These are phyloP conservation scores for Eretmochelys imbricata DNA, from an alignment of 2,113 vertebrate genomes.

Conservation along the genomic window DNA sequence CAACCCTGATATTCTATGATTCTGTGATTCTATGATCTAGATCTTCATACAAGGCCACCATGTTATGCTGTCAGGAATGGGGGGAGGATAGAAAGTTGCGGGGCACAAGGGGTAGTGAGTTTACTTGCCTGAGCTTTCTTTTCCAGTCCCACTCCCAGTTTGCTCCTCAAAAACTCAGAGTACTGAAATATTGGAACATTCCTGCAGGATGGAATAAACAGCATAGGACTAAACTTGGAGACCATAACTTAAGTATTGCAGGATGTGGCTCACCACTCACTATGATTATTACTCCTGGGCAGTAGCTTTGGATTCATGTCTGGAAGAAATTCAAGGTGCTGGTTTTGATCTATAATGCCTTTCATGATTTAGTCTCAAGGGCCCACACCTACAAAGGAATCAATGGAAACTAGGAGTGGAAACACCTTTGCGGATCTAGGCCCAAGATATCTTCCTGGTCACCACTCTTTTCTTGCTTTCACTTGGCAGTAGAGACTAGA, in stretches of 20 bases:
- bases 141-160: not conserved
- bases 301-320: not conserved
- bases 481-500: not conserved
- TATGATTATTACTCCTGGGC: not conserved
- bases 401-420: not conserved
- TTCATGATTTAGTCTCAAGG: not conserved
- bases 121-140: not conserved
- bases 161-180: not conserved
- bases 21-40: no score
- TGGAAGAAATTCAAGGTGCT: not conserved
- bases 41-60: not conserved
- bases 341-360: not conserved
- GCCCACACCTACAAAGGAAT: not conserved
- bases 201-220: not conserved
- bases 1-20: no score
- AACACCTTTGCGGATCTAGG: not conserved
- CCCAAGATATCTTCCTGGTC: not conserved
- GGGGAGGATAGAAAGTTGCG: not conserved
- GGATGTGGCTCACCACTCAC: not conserved
- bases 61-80: not conserved
- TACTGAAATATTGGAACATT: not conserved
- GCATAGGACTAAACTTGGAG: not conserved
- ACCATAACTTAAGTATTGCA: fast-evolving
- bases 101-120: not conserved
- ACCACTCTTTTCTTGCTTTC: not conserved